These are phyloP conservation scores for Phaedon cochleariae DNA, from an alignment of 2,888 invertebrate species.

Conservation along the genomic window DNA sequence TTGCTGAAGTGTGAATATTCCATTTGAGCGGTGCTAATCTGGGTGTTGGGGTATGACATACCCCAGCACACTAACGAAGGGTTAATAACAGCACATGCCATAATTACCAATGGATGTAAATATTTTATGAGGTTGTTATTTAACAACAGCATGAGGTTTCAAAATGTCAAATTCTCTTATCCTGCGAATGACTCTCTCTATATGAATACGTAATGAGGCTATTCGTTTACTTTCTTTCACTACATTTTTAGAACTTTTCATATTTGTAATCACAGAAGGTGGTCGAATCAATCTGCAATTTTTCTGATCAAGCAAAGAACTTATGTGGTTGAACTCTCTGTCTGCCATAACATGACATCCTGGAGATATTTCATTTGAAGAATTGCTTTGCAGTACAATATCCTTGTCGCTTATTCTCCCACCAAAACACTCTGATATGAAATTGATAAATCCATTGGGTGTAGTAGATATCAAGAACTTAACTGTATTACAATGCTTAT, in stretches of 20 bases:
- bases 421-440: too few species aligned
- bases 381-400: too few species aligned
- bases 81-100: conserved; percentile 1
- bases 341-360: too few species aligned
- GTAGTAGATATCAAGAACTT: too few species aligned
- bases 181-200: conserved; percentile 44
- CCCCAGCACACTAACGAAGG: conserved; percentile 13
- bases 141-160: conserved; percentile 34
- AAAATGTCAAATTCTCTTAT: conserved; percentile 38
- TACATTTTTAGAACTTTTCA: conserved; percentile 30
- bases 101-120: neutral
- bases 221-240: conserved; percentile 37
- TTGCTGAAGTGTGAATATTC: neutral
- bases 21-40: neutral
- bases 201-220: conserved; percentile 43
- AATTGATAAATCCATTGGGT: too few species aligned
- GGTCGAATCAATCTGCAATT: conserved; percentile 31
- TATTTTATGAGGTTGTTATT: conserved; percentile 13
- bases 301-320: too few species aligned
- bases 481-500: too few species aligned
- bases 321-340: too few species aligned
- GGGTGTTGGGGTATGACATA: conserved; percentile 16
- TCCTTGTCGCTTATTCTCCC: too few species aligned
- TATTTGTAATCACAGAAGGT: conserved; percentile 26
- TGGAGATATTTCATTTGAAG: too few species aligned